Conservation (phyloP, 2,113 vertebrate species). For the Noturus placidus region DNA sequence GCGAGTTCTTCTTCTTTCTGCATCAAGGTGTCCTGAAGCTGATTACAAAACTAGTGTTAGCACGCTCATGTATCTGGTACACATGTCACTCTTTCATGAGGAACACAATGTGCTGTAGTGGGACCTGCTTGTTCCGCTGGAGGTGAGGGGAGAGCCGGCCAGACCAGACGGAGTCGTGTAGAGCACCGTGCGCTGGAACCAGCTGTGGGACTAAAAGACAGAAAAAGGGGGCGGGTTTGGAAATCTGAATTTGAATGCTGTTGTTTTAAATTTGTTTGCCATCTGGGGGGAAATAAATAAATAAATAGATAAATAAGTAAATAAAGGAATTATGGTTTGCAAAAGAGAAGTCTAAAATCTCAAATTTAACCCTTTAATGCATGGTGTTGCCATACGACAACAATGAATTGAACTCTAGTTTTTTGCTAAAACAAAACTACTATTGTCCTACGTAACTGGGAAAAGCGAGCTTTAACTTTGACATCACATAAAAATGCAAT, state of each 20-base stretch:
- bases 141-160: conserved; percentile 84
- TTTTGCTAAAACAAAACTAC: too few species aligned
- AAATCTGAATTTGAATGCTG: too few species aligned
- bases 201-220: conserved; percentile 54
- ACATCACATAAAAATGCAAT: too few species aligned
- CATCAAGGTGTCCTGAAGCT: conserved; percentile 91
- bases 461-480: too few species aligned
- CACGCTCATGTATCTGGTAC: not conserved
- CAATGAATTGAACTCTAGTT: too few species aligned
- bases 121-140: conserved; percentile 89
- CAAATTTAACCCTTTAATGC: not conserved
- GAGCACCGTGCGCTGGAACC: conserved; percentile 32
- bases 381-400: too few species aligned
- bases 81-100: not conserved
- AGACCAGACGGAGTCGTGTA: conserved; percentile 65
- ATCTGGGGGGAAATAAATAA: too few species aligned
- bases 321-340: not conserved
- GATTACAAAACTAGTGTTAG: conserved; percentile 15
- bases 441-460: too few species aligned
- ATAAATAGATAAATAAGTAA: too few species aligned
- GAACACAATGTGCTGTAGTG: not conserved
- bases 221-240: not conserved
- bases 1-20: conserved; percentile 94
- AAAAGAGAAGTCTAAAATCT: not conserved
- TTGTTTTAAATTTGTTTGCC: too few species aligned